These are phyloP conservation scores for Coenobita brevimanus DNA, from an alignment of 1,140 invertebrate genomes.

Conservation along the genomic window DNA sequence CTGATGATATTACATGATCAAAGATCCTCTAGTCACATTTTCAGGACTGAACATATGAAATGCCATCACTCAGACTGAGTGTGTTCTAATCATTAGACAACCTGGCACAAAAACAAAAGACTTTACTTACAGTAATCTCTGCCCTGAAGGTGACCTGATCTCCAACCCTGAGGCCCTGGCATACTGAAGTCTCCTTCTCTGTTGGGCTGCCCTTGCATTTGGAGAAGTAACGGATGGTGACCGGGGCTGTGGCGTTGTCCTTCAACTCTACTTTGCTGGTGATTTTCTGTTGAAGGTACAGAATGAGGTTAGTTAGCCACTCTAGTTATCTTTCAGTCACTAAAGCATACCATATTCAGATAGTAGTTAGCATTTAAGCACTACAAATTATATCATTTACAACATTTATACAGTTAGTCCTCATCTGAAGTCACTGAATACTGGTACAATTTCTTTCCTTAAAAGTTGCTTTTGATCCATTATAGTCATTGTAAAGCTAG, in stretches of 20 bases:
- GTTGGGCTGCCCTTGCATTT: conserved; percentile 74
- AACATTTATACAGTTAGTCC: too few species aligned
- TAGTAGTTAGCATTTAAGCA: neutral
- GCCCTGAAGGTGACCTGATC: conserved; percentile 73
- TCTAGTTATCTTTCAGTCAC: neutral
- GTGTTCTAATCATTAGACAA: too few species aligned
- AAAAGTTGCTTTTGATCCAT: too few species aligned
- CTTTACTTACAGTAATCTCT: conserved; percentile 65
- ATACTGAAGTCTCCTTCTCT: conserved; percentile 75
- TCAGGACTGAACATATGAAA: too few species aligned
- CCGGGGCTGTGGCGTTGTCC: conserved; percentile 75
- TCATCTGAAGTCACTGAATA: too few species aligned
- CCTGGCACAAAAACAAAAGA: too few species aligned
- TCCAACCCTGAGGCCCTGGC: conserved; percentile 77
- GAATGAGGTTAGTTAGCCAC: neutral
- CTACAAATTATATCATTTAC: too few species aligned
- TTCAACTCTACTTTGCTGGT: conserved; percentile 76
- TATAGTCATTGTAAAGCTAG: too few species aligned
- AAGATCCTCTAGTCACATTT: too few species aligned
- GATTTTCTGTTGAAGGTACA: conserved; percentile 73
- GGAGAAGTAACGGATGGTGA: conserved; percentile 77
- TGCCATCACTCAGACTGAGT: too few species aligned
- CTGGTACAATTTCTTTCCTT: too few species aligned
- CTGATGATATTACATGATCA: too few species aligned
- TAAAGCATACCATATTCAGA: neutral